Evolutionary conservation across 1,140 invertebrate species (phyloP), one percentile per base, ranked within the genome.

Genomic region (Drosophila carrolli): DNA sequence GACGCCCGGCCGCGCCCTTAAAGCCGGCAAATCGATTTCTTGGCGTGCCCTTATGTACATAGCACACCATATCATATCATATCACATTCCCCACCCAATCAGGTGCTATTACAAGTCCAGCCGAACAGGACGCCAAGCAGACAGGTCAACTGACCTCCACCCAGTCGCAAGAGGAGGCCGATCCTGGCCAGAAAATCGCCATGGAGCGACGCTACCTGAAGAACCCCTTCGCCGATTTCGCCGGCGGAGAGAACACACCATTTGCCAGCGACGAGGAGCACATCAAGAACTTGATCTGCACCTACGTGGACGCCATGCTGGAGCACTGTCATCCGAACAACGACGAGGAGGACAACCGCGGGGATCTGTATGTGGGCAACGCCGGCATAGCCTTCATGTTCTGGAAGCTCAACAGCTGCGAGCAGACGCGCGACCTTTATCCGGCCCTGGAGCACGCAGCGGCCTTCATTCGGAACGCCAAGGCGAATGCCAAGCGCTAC

Each of bases 361-460:
- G 94, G 13, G 94, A 93, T 29, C 65, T 94, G 35, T 94, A 94
- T 89, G 91, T 94, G 29, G 94, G 94, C 29, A 93, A 93, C 63
- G 92, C 92, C 2, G 94, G 94, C n/a, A 93, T 94, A 48, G 92
- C 93, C 13, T 94, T 93, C 62, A 94, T 94, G 93, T 94, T 93
- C 72, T 94, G 93, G 81, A 93, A 93, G 75, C 72, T 94, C 35
- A 91, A 92, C 59, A 92, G 92, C 75, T 92, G 92, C 14, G 79
- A 92, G 10, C 92, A 94, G 54, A 76, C 76, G 0, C 65, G 65
- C 9, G 79, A 92, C 11, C 72, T 93, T 0, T 92, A 91, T 75
- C 81, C 91, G 10, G 74, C 91, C 0, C 75, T 93, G 48, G 81
- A 91, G 23, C 91, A 93, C 47, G 93, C 92, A 4, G 62, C 92